Conservation (phyloP, 2,113 vertebrate genomes). For the Daubentonia madagascariensis region DNA sequence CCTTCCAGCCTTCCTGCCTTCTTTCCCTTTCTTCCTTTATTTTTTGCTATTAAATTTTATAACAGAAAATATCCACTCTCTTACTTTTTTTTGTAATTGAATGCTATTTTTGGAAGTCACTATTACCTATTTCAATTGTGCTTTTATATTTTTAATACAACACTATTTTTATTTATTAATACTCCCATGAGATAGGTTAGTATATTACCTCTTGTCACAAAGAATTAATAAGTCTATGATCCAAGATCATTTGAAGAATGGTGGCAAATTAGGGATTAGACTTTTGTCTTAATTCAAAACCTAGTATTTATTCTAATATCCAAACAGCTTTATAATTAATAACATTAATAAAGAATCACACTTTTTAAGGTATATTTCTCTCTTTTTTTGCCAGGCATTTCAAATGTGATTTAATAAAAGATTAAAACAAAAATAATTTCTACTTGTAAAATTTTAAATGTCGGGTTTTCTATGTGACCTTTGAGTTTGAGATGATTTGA, state of each 20-base stretch:
- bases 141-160: slow-evolving; percentile 54
- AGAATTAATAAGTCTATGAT: slow-evolving; percentile 13
- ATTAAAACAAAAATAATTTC: slow-evolving; percentile 28
- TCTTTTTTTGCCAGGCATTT: slow-evolving; percentile 37
- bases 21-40: neutral
- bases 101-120: slow-evolving; percentile 53
- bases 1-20: neutral
- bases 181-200: neutral
- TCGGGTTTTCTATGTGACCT: slow-evolving; percentile 14
- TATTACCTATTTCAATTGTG: slow-evolving; percentile 32
- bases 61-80: slow-evolving; percentile 18
- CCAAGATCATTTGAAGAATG: slow-evolving; percentile 1
- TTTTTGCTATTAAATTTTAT: slow-evolving; percentile 55
- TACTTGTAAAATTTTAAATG: slow-evolving; percentile 37
- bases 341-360: slow-evolving; percentile 26
- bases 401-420: slow-evolving; percentile 45
- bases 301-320: slow-evolving; percentile 23
- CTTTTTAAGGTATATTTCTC: slow-evolving; percentile 29
- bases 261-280: slow-evolving; percentile 40
- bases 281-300: slow-evolving; percentile 33
- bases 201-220: slow-evolving; percentile 39
- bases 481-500: slow-evolving; percentile 18
- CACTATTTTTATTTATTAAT: slow-evolving; percentile 2
- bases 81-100: slow-evolving; percentile 28
- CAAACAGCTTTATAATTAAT: slow-evolving; percentile 42